Base-by-base conservation (phyloP, 2,888 invertebrate genomes). In the Eupithecia subfuscata region DNA sequence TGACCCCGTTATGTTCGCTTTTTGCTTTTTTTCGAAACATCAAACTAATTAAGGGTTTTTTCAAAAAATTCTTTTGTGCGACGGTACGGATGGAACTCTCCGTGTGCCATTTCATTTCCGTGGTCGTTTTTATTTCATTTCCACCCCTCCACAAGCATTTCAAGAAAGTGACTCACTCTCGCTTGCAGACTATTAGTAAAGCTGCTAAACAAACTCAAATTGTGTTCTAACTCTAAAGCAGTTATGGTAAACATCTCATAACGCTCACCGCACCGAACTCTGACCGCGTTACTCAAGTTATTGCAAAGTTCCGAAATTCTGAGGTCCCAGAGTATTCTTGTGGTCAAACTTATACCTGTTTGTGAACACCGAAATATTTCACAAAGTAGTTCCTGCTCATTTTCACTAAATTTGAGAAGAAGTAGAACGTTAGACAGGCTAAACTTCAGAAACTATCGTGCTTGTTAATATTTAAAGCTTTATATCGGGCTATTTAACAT, bases 241-340 rank as follows among this genome's bases (percentile, higher is more conserved):
- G 65, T 67, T 40, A 67, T 40, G 65, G 40, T 40, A 67, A 67
- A 67, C 18, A 22, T 37, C 65, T 65, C 34, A 67, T 30, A 37
- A 37, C 37, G 37, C 12, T 40, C 34, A 67, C 18, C 34, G 37
- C n/a, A 9, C 64, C 34, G 11, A 40, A 6, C 11, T n/a, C n/a
- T 40, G 65, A 67, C 65, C 65, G 37, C 37, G 37, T 40, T 67
- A 67, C 40, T 67, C n/a, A 37, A 37, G 25, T 60, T 60, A 60
- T 60, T 60, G 60, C 60, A 12, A 60, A 60, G 25, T 60, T 60
- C 12, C 25, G 60, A 25, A 60, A 25, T 25, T 43, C 40, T 73
- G 73, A 72, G 67, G 67, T 68, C 72, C 67, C 72, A 48, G 52
- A 30, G 73, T 56, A 60, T 60, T 60, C 22, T 60, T 60, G 60